These are phyloP conservation scores for Dasyornis broadbenti DNA, from an alignment of 2,113 vertebrate species.

Conservation along the genomic window DNA sequence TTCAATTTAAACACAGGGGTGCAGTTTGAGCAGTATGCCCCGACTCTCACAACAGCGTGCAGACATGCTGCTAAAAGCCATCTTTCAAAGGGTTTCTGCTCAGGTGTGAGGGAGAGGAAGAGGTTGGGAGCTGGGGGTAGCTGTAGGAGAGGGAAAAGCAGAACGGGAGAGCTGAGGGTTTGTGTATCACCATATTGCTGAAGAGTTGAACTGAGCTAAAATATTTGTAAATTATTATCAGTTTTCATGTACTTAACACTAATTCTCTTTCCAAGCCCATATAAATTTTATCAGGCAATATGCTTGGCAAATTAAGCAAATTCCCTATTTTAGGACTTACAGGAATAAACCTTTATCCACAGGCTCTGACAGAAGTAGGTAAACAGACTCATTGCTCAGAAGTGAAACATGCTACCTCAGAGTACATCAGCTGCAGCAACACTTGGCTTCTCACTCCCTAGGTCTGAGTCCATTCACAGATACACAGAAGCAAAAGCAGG, in stretches of 20 bases:
- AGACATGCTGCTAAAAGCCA: neutral
- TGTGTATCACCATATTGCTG: neutral
- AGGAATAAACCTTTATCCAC: neutral
- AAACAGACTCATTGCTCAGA: neutral
- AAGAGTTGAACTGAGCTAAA: neutral
- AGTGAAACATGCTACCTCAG: too few species aligned
- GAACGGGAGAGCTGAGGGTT: neutral
- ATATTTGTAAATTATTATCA: neutral
- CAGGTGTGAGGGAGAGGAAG: neutral
- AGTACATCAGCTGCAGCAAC: neutral
- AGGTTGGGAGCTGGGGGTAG: neutral
- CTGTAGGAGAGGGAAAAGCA: neutral
- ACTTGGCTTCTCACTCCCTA: accelerated
- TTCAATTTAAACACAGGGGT: neutral
- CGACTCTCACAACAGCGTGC: neutral
- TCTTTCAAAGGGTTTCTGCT: neutral
- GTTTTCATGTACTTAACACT: neutral
- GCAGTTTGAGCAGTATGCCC: neutral
- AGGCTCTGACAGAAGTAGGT: neutral
- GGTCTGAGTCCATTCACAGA: neutral
- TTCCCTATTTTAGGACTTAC: neutral
- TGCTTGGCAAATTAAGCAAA: neutral
- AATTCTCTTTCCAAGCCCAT: neutral
- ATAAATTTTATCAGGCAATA: neutral
- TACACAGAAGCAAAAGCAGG: neutral